Percentiles rank a stretch among this genome's conserved stretches.
phyloP scores from a whole-genome alignment of 2,113 vertebrate genomes.

The Hydropotes inermis region DNA sequence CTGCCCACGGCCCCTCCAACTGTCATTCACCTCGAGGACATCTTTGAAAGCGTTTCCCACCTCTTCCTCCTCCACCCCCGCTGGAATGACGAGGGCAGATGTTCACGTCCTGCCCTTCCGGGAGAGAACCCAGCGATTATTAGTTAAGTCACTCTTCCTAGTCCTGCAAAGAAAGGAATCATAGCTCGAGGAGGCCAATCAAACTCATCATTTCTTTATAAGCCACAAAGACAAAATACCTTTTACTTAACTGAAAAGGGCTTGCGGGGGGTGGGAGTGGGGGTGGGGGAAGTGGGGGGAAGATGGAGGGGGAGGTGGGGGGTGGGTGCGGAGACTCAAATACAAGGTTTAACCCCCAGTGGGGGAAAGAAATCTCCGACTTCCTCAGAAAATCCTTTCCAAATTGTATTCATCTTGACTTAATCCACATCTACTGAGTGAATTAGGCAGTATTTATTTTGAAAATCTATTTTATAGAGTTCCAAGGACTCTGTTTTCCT shows the following conservation, averaged over 20 bases:
- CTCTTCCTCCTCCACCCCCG: background rate
- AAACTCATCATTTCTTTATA: constrained; percentile 73
- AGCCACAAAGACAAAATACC: constrained; percentile 76
- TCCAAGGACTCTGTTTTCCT: constrained; percentile 84
- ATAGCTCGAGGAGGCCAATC: constrained; percentile 56
- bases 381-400: constrained; percentile 88
- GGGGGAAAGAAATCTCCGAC: constrained; percentile 83
- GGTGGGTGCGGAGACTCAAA: constrained; percentile 59
- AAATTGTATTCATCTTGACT: constrained; percentile 89
- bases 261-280: background rate
- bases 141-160: constrained; percentile 51
- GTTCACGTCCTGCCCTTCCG: constrained; percentile 44
- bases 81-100: constrained; percentile 60
- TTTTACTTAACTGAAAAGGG: constrained; percentile 76
- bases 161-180: constrained; percentile 68
- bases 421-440: constrained; percentile 86
- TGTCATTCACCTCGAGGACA: constrained; percentile 30
- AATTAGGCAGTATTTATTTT: constrained; percentile 88
- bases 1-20: background rate
- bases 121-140: constrained; percentile 38
- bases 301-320: too few relatives aligned
- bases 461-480: constrained; percentile 85
- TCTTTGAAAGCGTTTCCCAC: background rate
- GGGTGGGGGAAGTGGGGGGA: background rate
- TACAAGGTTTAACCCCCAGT: constrained; percentile 80